Evolutionary conservation across 2,888 invertebrate genomes (phyloP).

Genomic region (Dryobota labecula): DNA sequence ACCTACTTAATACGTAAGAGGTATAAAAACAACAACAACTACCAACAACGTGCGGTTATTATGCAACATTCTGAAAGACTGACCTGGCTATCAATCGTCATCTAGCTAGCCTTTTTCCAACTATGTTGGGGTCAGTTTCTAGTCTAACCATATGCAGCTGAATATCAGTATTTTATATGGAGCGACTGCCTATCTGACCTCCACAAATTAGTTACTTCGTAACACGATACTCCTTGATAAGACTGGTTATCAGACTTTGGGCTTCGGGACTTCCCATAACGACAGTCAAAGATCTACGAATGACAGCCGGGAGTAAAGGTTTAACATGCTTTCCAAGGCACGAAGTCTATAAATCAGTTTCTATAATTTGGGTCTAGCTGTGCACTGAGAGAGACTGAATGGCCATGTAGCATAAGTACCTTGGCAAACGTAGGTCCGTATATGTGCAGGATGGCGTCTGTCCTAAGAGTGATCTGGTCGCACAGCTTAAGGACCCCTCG

Average conservation of each 20-base stretch:
- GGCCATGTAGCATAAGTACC: slow-evolving; percentile 61
- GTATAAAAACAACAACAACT: too few species aligned
- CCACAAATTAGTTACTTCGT: background rate
- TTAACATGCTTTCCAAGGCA: background rate
- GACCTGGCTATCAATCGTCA: too few species aligned
- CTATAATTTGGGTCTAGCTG: background rate
- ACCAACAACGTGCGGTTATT: too few species aligned
- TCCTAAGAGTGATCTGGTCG: slow-evolving; percentile 82
- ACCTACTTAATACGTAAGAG: too few species aligned
- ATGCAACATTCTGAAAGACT: too few species aligned
- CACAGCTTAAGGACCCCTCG: slow-evolving; percentile 81
- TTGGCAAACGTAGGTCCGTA: slow-evolving; percentile 82
- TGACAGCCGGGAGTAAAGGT: background rate
- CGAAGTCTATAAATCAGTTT: background rate
- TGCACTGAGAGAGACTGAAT: background rate
- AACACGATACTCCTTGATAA: background rate
- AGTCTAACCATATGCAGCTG: too few species aligned
- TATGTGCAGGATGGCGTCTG: slow-evolving; percentile 82
- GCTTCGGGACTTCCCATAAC: background rate
- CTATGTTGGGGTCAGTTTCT: too few species aligned
- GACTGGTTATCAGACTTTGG: background rate
- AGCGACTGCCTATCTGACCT: background rate
- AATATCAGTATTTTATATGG: too few species aligned
- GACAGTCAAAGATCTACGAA: background rate
- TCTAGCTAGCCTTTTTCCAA: too few species aligned